Conservation (phyloP, 1,140 invertebrate species). For the Muscidifurax raptorellus region DNA sequence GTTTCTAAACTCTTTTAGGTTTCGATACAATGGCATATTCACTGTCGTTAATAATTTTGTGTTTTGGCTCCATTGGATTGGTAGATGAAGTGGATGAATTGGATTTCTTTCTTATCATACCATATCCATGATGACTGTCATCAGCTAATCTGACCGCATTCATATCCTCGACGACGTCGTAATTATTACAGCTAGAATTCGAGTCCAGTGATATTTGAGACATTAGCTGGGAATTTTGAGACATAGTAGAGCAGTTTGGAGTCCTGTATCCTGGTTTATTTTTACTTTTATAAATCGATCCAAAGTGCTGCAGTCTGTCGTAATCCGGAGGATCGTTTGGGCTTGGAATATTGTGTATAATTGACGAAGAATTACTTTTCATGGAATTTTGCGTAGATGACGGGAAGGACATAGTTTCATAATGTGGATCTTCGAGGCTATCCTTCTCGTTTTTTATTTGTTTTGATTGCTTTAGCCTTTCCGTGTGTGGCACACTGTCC, state of each 20-base stretch:
- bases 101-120: constrained; percentile 82
- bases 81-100: constrained; percentile 62
- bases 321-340: constrained; percentile 76
- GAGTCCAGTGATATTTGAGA: constrained; percentile 58
- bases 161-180: constrained; percentile 82
- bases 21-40: constrained; percentile 89
- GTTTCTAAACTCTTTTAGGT: constrained; percentile 83
- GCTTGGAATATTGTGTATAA: constrained; percentile 62
- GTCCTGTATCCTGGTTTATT: constrained; percentile 82
- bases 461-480: constrained; percentile 64
- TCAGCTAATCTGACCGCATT: constrained; percentile 82
- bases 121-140: constrained; percentile 87
- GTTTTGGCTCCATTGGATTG: constrained; percentile 75
- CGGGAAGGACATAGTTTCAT: constrained; percentile 65
- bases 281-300: constrained; percentile 81
- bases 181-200: constrained; percentile 77
- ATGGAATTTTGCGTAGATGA: constrained; percentile 56
- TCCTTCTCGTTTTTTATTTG: constrained; percentile 57
- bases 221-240: constrained; percentile 55
- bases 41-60: constrained; percentile 84
- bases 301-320: constrained; percentile 87
- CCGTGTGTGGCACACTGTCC: constrained; percentile 82
- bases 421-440: constrained; percentile 62
- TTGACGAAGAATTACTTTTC: constrained; percentile 62
- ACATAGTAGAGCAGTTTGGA: constrained; percentile 55